These are phyloP conservation scores for Origma solitaria DNA, from an alignment of 2,113 vertebrate genomes.

Conservation along the genomic window DNA sequence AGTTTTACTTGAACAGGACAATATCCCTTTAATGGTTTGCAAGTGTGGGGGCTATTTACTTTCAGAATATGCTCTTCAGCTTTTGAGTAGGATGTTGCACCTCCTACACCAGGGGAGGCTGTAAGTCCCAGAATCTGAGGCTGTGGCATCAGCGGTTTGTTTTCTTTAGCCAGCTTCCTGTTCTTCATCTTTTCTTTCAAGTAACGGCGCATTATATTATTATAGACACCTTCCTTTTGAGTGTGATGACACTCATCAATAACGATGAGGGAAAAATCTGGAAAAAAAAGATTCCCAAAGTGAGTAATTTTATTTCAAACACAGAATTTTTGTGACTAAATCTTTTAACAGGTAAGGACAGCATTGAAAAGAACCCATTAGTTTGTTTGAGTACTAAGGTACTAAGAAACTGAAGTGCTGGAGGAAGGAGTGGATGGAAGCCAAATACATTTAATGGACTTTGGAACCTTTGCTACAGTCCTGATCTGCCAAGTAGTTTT, in stretches of 20 bases:
- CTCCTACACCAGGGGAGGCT: slow-evolving; percentile 90
- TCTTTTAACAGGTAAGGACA: neutral
- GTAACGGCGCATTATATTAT: slow-evolving; percentile 92
- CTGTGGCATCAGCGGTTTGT: slow-evolving; percentile 65
- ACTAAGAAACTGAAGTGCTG: neutral
- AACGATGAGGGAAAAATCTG: slow-evolving; percentile 90
- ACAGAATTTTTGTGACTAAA: neutral
- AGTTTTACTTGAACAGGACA: neutral
- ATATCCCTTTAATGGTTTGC: neutral
- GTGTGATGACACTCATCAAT: slow-evolving; percentile 98
- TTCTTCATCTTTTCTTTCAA: slow-evolving; percentile 86
- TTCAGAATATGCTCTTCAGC: slow-evolving; percentile 90
- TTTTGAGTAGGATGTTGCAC: slow-evolving; percentile 75
- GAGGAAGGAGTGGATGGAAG: neutral
- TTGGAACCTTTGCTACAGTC: neutral
- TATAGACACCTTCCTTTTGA: slow-evolving; percentile 91
- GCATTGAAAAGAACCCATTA: neutral
- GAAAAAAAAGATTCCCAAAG: neutral
- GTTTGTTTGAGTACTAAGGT: neutral
- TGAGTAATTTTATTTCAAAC: neutral
- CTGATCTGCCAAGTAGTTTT: neutral
- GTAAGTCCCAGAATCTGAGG: slow-evolving; percentile 94
- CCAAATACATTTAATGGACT: neutral
- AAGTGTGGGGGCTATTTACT: slow-evolving; percentile 69
- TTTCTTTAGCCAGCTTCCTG: slow-evolving; percentile 68